Evolutionary conservation across 2,888 invertebrate species (phyloP).

Genomic region (Kryphioiulus occultus): DNA sequence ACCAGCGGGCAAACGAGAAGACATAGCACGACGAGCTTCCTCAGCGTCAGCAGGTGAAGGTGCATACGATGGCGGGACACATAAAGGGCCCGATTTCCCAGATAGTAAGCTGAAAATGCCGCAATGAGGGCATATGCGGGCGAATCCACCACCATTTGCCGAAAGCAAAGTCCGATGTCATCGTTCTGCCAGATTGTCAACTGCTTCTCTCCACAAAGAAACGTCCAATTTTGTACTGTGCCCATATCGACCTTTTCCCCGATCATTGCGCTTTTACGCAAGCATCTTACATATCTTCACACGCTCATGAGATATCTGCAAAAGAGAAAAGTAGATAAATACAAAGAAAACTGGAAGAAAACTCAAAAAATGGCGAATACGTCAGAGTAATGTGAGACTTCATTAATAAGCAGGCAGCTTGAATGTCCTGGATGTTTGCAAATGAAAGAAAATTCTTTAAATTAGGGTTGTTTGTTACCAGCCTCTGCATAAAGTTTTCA

Average conservation of each 20-base stretch:
- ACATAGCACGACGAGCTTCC: conserved; percentile 71
- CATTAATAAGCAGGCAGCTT: too few species aligned
- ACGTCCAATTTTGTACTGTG: conserved; percentile 42
- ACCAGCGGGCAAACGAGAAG: conserved; percentile 74
- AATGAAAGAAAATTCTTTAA: neutral
- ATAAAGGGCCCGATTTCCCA: conserved; percentile 73
- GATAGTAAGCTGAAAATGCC: conserved; percentile 79
- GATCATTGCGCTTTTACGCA: neutral
- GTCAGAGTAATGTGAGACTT: too few species aligned
- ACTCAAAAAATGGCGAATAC: too few species aligned
- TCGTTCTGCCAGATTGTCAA: conserved; percentile 64
- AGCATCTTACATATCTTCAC: neutral
- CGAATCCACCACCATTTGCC: conserved; percentile 76
- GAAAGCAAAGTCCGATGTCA: conserved; percentile 86
- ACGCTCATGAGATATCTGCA: neutral
- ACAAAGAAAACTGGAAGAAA: too few species aligned
- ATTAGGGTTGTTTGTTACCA: neutral
- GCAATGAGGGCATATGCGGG: conserved; percentile 78
- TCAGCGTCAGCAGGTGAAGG: conserved; percentile 70
- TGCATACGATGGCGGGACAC: conserved; percentile 72
- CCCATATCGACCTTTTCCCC: neutral
- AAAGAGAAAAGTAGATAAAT: neutral
- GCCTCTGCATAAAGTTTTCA: neutral
- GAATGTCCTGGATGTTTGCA: too few species aligned
- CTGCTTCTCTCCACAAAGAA: conserved; percentile 48